Evolutionary conservation across 2,888 invertebrate species (phyloP).

Genomic region (Heliconius erato): DNA sequence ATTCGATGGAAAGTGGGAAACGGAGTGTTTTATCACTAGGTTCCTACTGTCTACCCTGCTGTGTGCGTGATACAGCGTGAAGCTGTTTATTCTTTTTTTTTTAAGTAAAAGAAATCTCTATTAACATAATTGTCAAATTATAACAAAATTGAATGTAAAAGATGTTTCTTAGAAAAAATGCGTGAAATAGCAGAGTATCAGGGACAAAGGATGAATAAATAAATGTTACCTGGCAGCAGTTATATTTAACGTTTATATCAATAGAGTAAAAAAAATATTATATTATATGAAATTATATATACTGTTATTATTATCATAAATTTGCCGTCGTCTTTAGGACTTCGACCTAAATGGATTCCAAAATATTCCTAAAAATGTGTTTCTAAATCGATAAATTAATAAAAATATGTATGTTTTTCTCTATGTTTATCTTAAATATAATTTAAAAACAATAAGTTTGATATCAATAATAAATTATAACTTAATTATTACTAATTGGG

Average conservation of each 20-base stretch:
- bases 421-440: slow-evolving; percentile 6
- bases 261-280: no score
- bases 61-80: no score
- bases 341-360: neutral
- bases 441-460: slow-evolving; percentile 16
- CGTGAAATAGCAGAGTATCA: neutral
- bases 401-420: slow-evolving; percentile 9
- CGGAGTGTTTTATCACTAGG: no score
- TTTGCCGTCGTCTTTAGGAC: neutral
- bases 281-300: no score
- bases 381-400: neutral
- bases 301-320: neutral
- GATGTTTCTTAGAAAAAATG: neutral
- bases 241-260: no score
- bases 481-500: slow-evolving; percentile 7
- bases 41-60: no score
- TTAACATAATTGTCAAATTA: no score
- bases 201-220: no score
- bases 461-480: neutral
- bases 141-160: neutral
- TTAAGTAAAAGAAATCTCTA: no score
- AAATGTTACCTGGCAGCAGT: no score
- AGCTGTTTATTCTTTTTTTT: no score
- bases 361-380: slow-evolving; percentile 5
- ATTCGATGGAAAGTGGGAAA: no score